A percentile compares a stretch with the other conserved stretches of the same genome.
These are phyloP conservation scores for Pipa parva DNA, from an alignment of 2,113 vertebrate genomes.

Conservation along the genomic window DNA sequence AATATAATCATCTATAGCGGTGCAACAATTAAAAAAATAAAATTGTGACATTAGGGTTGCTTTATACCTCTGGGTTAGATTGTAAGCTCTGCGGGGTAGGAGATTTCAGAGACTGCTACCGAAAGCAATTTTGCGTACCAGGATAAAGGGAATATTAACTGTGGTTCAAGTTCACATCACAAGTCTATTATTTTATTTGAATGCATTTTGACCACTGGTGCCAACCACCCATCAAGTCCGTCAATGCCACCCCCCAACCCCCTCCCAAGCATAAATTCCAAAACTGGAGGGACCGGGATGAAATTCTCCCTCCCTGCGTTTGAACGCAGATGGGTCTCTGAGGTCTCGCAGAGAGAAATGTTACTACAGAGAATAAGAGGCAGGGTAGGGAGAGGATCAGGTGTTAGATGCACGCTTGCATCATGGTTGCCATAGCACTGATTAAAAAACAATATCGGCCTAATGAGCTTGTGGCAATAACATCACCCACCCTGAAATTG, in stretches of 20 bases:
- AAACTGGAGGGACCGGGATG: neutral
- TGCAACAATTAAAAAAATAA: too few relatives aligned
- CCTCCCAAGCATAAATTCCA: constrained; percentile 5
- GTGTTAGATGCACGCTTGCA: constrained; percentile 52
- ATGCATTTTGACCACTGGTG: neutral
- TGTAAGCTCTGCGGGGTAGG: too few relatives aligned
- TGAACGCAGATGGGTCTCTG: constrained; percentile 56
- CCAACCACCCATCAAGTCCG: neutral
- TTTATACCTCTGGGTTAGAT: too few relatives aligned
- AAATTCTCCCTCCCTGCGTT: constrained; percentile 8
- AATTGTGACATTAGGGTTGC: too few relatives aligned
- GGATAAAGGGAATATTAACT: too few relatives aligned
- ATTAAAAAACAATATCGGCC: constrained; percentile 59
- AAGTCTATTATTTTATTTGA: too few relatives aligned
- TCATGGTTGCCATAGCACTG: constrained; percentile 62
- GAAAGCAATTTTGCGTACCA: too few relatives aligned
- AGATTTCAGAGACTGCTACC: too few relatives aligned
- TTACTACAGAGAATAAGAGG: constrained; percentile 44
- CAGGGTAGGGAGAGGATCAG: constrained; percentile 53
- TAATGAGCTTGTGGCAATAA: constrained; percentile 57
- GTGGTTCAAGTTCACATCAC: too few relatives aligned
- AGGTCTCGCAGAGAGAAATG: constrained; percentile 44
- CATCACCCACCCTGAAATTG: constrained; percentile 47
- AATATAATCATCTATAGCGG: too few relatives aligned
- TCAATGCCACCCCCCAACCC: too few relatives aligned